Evolutionary conservation across 2,113 vertebrate genomes (phyloP), one percentile per base, ranked within the genome.

Genomic region (Larimichthys crocea): DNA sequence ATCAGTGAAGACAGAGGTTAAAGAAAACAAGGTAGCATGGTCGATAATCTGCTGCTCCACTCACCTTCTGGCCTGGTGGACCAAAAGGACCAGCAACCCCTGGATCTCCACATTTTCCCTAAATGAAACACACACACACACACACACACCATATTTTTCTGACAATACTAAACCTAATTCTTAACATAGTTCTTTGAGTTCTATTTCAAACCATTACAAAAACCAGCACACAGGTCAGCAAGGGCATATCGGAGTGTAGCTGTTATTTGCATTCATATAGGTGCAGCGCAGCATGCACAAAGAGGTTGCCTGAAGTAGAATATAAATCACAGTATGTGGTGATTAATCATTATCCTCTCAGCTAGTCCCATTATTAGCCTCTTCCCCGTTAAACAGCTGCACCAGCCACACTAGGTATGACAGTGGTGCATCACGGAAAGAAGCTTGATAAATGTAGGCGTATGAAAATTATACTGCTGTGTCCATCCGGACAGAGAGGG

Each of bases 31-130:
- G 52, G 22, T 15, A 42, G 75, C 73, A 31, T 40, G 29, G 11
- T 62, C 0, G 0, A 76, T 66, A 50, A 77, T 46, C 20, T 3
- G 6, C 10, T 15, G 60, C 56, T 20, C 1, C 35, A 73, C 90
- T 93, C 84, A 94, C 95, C 92, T 85, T 94, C 62, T 83, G 80
- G 20, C 94, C 94, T 31, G 88, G 73, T 22, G 82, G 66, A 75
- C 94, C 94, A 50, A 80, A 52, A 74, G 83, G 29, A 14, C 94
- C 94, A 22, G 66, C 20, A 7, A 20, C 26, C 26, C 94, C 94
- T 57, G 78, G 89, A 44, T 90, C 93, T 20, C 94, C 94, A 76
- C 84, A 66, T 17, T 4, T 82, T 1, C 94, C 95, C 95, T 95
- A 7, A 70, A 84, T 52, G 46, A 74, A 40, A 71, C 20, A 84